A percentile compares a stretch with the other conserved stretches of the same genome.
phyloP scores from a whole-genome alignment of 2,797 vertebrate species.

The Sparus aurata region DNA sequence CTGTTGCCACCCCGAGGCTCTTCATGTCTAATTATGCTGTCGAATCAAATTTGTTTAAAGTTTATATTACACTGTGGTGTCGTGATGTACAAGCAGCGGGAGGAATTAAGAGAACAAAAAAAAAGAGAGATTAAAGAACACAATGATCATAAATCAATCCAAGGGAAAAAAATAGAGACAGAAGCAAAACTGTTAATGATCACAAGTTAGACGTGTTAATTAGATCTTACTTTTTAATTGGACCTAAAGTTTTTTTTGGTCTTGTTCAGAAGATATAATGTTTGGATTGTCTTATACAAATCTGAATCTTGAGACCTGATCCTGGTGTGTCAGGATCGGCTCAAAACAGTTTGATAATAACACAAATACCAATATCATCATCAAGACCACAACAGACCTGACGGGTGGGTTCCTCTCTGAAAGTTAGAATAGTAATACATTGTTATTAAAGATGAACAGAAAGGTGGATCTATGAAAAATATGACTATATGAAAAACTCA shows the following conservation, averaged over 20 bases:
- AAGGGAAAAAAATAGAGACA: constrained; percentile 7
- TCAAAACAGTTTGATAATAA: too few relatives aligned
- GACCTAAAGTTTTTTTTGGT: too few relatives aligned
- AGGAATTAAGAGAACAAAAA: constrained; percentile 16
- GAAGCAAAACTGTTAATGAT: constrained; percentile 3
- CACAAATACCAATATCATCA: too few relatives aligned
- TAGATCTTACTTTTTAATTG: too few relatives aligned
- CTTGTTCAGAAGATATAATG: too few relatives aligned
- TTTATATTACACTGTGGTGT: constrained; percentile 29
- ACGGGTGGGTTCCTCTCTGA: neutral
- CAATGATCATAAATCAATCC: neutral
- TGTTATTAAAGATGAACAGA: neutral
- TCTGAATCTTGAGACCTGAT: neutral
- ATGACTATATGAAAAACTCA: too few relatives aligned
- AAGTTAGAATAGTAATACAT: neutral
- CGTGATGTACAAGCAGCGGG: neutral
- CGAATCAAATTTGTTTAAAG: constrained; percentile 30
- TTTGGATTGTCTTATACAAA: too few relatives aligned
- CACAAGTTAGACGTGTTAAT: too few relatives aligned
- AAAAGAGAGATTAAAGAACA: neutral
- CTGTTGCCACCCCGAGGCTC: constrained; percentile 3
- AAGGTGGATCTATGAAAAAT: neutral
- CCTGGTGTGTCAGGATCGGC: neutral
- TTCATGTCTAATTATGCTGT: constrained; percentile 22
- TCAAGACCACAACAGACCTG: too few relatives aligned